Conservation (phyloP, 2,797 vertebrate species). For the Tapirus indicus region DNA sequence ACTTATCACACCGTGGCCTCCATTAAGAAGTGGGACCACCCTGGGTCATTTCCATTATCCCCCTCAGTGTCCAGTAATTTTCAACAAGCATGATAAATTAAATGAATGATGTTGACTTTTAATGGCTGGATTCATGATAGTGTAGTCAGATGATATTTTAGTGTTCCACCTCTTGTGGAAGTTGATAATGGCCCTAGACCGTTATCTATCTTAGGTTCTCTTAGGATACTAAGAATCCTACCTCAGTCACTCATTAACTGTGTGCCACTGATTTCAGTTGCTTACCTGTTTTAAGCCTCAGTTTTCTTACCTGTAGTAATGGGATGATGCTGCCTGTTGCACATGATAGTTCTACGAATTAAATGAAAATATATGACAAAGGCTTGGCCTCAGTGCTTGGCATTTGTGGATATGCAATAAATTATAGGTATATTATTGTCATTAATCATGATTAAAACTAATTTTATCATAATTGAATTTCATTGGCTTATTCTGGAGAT, state of each 20-base stretch:
- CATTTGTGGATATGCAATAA: background rate
- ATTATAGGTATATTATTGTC: background rate
- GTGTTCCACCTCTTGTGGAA: background rate
- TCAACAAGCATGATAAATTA: background rate
- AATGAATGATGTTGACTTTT: background rate
- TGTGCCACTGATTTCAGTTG: background rate
- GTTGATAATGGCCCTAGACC: background rate
- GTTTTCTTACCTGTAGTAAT: conserved; percentile 20
- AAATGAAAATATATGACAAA: conserved; percentile 29
- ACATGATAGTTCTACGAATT: background rate
- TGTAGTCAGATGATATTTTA: background rate
- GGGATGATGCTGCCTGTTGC: background rate
- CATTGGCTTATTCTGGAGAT: background rate
- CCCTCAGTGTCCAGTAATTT: background rate
- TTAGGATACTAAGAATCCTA: background rate
- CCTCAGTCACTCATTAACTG: background rate
- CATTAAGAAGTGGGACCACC: background rate
- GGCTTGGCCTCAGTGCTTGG: background rate
- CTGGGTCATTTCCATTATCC: background rate
- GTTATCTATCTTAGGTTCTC: background rate
- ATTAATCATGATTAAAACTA: background rate
- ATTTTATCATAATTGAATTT: conserved; percentile 21
- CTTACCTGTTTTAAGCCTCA: background rate
- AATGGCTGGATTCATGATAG: background rate
- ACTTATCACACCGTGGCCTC: background rate